Base-by-base conservation (phyloP, 2,797 vertebrate species). In the Malacoctenus gilli region DNA sequence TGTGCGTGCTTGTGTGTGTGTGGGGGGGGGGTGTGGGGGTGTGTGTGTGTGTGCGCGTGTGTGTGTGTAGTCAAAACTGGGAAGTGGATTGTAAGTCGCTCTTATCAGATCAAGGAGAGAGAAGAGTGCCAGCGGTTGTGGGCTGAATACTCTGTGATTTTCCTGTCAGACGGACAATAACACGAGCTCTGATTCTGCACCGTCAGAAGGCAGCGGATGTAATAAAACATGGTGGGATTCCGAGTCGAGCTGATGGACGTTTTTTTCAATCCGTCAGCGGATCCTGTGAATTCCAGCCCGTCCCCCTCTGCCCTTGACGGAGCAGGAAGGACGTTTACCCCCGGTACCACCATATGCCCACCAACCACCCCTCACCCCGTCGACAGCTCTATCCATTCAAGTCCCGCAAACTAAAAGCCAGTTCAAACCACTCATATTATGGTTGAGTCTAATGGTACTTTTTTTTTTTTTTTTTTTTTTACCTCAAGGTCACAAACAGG, bases 401-500 rank as follows among this genome's bases (percentile, higher is more conserved):
- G n/a, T n/a, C n/a, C n/a, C n/a, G n/a, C n/a, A n/a, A n/a, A n/a
- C n/a, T n/a, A n/a, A n/a, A n/a, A n/a, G n/a, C n/a, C n/a, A n/a
- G n/a, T n/a, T n/a, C n/a, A n/a, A n/a, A n/a, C n/a, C n/a, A n/a
- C n/a, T n/a, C n/a, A n/a, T n/a, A n/a, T n/a, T n/a, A n/a, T n/a
- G n/a, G n/a, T n/a, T n/a, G n/a, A n/a, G n/a, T n/a, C n/a, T n/a
- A n/a, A n/a, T n/a, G n/a, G n/a, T n/a, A n/a, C n/a, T n/a, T n/a
- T n/a, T n/a, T n/a, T n/a, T n/a, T n/a, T n/a, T n/a, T n/a, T n/a
- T n/a, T n/a, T n/a, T n/a, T n/a, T n/a, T n/a, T n/a, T n/a, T n/a
- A 61, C 20, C 40, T 68, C 75, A 77, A 78, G 76, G 80, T 85
- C 72, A 82, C 7, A 9, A 44, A 54, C 75, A 77, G 77, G 76